Evolutionary conservation across 2,113 vertebrate species (phyloP).

Genomic region (Procavia capensis): DNA sequence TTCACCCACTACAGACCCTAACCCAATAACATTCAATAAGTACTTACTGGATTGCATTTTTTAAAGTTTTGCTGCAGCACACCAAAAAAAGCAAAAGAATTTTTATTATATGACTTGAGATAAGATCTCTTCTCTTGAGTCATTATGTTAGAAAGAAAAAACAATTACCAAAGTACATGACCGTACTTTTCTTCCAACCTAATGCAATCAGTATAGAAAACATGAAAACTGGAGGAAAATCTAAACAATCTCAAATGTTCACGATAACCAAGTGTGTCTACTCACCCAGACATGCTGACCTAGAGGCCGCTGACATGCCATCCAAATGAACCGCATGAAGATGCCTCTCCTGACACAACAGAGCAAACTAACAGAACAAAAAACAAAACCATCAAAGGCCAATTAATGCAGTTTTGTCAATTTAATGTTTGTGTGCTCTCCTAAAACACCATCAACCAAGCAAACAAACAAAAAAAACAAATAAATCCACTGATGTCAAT

Average conservation of each 20-base stretch:
- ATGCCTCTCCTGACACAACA: not conserved
- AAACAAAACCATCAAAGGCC: slow-evolving; percentile 15
- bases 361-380: slow-evolving; percentile 47
- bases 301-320: not conserved
- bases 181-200: not conserved
- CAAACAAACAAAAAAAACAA: no score
- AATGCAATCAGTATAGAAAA: slow-evolving; percentile 42
- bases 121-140: not conserved
- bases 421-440: not conserved
- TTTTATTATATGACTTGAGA: not conserved
- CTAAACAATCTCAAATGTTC: slow-evolving; percentile 15
- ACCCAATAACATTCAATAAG: not conserved
- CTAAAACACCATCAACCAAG: not conserved
- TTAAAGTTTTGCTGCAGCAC: not conserved
- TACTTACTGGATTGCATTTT: not conserved
- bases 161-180: not conserved
- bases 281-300: not conserved
- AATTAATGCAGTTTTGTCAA: not conserved
- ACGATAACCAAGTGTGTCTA: slow-evolving; percentile 25
- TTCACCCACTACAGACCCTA: not conserved
- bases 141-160: not conserved
- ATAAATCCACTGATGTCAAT: no score
- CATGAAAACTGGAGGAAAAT: not conserved
- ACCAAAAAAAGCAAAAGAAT: not conserved
- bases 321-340: slow-evolving; percentile 1